Conservation (phyloP, 1,140 invertebrate genomes). For the Paraescarpia echinospica region DNA sequence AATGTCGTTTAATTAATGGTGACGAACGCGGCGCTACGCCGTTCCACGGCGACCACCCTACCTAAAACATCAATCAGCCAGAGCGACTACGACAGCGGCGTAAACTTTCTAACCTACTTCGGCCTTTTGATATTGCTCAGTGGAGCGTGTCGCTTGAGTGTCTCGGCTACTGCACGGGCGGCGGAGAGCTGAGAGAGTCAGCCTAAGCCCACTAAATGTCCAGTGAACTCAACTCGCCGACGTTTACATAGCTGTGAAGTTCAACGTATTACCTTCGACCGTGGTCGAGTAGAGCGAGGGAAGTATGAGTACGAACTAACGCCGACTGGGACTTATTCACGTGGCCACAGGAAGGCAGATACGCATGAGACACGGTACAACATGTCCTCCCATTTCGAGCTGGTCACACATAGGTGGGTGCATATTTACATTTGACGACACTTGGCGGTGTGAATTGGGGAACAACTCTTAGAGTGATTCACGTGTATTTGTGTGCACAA, state of each 20-base stretch:
- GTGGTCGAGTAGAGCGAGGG: background rate
- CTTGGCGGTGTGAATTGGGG: background rate
- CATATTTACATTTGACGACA: background rate
- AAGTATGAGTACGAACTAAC: background rate
- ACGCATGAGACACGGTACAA: background rate
- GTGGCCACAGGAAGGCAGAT: background rate
- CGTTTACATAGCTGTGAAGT: background rate
- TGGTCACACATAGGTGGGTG: background rate
- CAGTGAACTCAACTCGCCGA: background rate
- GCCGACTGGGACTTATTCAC: background rate
- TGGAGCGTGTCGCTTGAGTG: background rate
- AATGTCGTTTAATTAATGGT: background rate
- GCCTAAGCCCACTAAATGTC: background rate
- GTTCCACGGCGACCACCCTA: background rate
- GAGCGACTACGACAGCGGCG: background rate
- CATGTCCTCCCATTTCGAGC: background rate
- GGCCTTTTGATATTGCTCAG: background rate
- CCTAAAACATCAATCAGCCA: background rate
- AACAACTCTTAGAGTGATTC: background rate
- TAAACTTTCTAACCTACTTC: background rate
- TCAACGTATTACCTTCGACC: background rate
- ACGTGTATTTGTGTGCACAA: background rate
- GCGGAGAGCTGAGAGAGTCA: background rate
- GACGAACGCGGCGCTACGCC: background rate
- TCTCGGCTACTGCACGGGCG: background rate